Base-by-base conservation (phyloP, 2,888 invertebrate species). In the Craniophora ligustri region DNA sequence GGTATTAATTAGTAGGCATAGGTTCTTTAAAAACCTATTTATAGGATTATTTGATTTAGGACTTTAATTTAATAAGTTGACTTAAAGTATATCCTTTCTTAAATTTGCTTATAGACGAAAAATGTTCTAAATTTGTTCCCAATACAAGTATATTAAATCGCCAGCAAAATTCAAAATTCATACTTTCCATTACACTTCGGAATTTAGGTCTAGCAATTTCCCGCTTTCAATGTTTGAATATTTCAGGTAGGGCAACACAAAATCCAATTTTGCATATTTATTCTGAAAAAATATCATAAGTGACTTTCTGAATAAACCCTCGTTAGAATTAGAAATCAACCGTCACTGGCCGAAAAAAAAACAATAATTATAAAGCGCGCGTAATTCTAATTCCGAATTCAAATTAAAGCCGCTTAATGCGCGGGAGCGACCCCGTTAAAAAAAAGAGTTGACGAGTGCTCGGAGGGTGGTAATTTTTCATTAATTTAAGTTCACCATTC, bases 381-480 rank as follows among this genome's bases (percentile, higher is more conserved):
- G 92, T 93, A 92, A 92, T 92, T 93, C 93, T 93, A 92, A 93
- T 93, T 93, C 91, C 90, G 92, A 93, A 93, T 93, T 93, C 93
- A 93, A 93, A 93, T 93, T 91, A 93, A 93, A 93, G 92, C 93
- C 92, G 93, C 92, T 93, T 93, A 93, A 93, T 93, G 92, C 92
- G 91, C 92, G 92, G 90, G 89, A 91, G 92, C 92, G 92, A 90
- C 89, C 91, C 91, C 81, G 87, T 88, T 85, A 87, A 92, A 92
- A 92, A 89, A 93, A 93, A 93, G 92, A 93, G 92, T 92, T 92
- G 92, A 92, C 92, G 93, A 93, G 88, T 87, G 88, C 90, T 86
- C 92, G 86, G 91, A 92, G 93, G 93, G 93, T 93, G 93, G 93
- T 93, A 93, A 93, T 93, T 93, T 93, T 93, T 93, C 93, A 93